Percentiles rank a stretch among this genome's conserved stretches.
Evolutionary conservation across 2,113 vertebrate species (phyloP).

Genomic region (Cercocebus atys): DNA sequence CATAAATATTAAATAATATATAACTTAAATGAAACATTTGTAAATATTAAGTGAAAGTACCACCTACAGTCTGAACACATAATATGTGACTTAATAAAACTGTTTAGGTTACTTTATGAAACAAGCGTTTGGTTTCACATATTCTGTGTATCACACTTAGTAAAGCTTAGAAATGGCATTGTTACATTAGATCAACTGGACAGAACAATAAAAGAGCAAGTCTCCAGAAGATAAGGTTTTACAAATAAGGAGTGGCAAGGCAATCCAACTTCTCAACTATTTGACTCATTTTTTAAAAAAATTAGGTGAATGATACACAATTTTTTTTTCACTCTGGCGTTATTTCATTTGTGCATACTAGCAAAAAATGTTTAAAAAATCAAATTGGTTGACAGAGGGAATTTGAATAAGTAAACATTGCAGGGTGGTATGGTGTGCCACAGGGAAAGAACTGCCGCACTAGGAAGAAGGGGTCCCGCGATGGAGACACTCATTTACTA

Average conservation of each 20-base stretch:
- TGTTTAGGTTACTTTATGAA: not conserved
- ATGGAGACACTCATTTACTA: not conserved
- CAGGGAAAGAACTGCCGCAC: not conserved
- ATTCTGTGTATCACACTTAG: not conserved
- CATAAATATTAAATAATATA: not conserved
- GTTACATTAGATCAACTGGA: slow-evolving; percentile 40
- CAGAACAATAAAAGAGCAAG: slow-evolving; percentile 35
- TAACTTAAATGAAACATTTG: not conserved
- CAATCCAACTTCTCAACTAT: not conserved
- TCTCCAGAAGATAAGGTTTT: slow-evolving; percentile 50
- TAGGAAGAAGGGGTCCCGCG: not conserved
- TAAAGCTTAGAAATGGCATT: slow-evolving; percentile 39
- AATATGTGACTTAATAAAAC: slow-evolving; percentile 18
- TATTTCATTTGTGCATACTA: slow-evolving; percentile 12
- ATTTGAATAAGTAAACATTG: not conserved
- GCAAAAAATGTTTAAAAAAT: not conserved
- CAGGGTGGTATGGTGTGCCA: not conserved
- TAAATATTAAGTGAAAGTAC: not conserved
- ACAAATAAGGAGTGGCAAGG: slow-evolving; percentile 27
- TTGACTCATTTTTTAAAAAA: slow-evolving; percentile 38
- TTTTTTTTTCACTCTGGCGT: not conserved
- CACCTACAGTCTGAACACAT: not conserved
- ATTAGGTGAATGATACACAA: not conserved
- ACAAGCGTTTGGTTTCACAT: slow-evolving; percentile 46
- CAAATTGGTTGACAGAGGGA: not conserved